Evolutionary conservation across 1,140 invertebrate genomes (phyloP).

Genomic region (Drosophila bipectinata): DNA sequence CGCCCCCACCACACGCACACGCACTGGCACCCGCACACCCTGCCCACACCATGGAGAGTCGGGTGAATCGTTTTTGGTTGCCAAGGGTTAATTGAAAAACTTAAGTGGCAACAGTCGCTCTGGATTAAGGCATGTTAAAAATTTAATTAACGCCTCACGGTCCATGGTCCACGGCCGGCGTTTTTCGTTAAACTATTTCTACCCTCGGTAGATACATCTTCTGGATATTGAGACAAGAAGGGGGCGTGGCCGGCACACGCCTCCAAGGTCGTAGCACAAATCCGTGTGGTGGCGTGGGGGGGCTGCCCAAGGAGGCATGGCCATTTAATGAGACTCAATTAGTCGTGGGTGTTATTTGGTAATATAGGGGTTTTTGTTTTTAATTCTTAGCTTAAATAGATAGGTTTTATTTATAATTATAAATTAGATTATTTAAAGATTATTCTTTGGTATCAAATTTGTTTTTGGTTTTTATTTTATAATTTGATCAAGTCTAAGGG

Average conservation of each 20-base stretch:
- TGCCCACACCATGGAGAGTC: neutral
- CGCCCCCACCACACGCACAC: neutral
- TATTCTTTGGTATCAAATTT: no score
- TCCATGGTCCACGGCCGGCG: neutral
- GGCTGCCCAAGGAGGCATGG: neutral
- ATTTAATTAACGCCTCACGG: conserved; percentile 77
- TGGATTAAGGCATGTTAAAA: conserved; percentile 77
- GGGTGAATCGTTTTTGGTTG: conserved; percentile 17
- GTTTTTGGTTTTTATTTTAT: no score
- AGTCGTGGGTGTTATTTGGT: neutral
- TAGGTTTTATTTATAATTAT: no score
- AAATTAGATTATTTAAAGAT: no score
- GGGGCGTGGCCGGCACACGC: conserved; percentile 22
- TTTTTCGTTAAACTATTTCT: conserved; percentile 56
- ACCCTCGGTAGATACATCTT: neutral
- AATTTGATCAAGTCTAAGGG: no score
- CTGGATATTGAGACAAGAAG: conserved; percentile 11
- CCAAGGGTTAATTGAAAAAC: conserved; percentile 78
- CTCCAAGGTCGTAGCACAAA: neutral
- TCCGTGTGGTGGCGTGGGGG: no score
- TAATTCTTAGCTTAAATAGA: no score
- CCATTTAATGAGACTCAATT: conserved; percentile 25
- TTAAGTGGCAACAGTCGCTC: conserved; percentile 78
- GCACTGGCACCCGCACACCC: neutral
- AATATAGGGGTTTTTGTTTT: neutral